Conservation (phyloP, 2,888 invertebrate genomes). For the Helleia helle region DNA sequence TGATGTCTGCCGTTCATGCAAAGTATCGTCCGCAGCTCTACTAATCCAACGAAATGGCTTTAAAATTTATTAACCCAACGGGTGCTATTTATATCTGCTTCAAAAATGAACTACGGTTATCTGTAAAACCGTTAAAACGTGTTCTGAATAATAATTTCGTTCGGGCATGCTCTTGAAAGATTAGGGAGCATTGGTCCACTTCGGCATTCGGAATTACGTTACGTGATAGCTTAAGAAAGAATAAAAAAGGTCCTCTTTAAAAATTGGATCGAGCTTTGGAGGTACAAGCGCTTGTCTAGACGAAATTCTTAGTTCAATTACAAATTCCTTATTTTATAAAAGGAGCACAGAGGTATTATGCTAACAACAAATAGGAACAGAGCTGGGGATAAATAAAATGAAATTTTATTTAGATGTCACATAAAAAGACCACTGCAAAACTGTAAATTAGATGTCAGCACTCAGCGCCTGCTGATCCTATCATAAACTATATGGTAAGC, state of each 20-base stretch:
- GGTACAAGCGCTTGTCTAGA: neutral
- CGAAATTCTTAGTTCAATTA: neutral
- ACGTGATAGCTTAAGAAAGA: neutral
- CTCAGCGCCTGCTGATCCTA: no score
- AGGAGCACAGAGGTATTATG: no score
- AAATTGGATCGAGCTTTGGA: neutral
- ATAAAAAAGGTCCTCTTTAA: slow-evolving; percentile 1
- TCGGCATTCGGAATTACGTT: slow-evolving; percentile 5
- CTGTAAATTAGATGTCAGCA: no score
- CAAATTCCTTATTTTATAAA: no score
- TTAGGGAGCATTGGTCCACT: slow-evolving; percentile 17
- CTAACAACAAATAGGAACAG: no score
- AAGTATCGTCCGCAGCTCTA: slow-evolving; percentile 7
- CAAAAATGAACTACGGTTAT: slow-evolving; percentile 71
- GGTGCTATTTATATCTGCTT: slow-evolving; percentile 67
- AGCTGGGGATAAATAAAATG: no score
- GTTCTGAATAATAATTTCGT: slow-evolving; percentile 53
- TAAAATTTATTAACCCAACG: slow-evolving; percentile 64
- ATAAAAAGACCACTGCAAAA: no score
- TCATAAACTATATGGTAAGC: no score
- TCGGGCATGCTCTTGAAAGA: slow-evolving; percentile 17
- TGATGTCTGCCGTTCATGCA: neutral
- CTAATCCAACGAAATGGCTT: slow-evolving; percentile 46
- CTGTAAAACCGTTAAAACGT: slow-evolving; percentile 57
- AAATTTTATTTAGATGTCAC: no score